Evolutionary conservation across 2,888 invertebrate species (phyloP).

Genomic region (Phalera bucephala): DNA sequence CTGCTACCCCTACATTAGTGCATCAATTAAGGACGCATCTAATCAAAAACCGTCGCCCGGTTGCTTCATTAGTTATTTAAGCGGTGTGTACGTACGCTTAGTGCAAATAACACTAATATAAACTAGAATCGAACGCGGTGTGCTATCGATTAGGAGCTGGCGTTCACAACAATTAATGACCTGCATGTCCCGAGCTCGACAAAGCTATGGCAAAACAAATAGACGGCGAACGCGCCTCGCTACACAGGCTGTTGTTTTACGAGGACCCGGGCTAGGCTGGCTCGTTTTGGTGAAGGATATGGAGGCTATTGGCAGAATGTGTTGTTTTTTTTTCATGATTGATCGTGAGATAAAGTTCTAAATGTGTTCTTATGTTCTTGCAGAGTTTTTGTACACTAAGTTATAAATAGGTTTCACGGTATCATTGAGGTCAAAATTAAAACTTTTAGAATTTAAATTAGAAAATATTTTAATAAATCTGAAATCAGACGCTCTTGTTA

Average conservation of each 20-base stretch:
- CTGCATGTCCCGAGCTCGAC: constrained; percentile 80
- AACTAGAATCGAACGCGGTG: constrained; percentile 81
- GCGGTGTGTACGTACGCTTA: constrained; percentile 50
- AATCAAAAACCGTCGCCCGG: background rate
- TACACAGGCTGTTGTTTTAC: constrained; percentile 54
- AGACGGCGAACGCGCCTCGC: constrained; percentile 72
- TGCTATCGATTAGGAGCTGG: constrained; percentile 80
- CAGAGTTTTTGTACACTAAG: too few relatives aligned
- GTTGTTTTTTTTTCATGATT: too few relatives aligned
- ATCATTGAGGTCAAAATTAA: too few relatives aligned
- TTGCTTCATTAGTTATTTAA: constrained; percentile 50
- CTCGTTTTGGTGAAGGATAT: too few relatives aligned
- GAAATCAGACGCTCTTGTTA: too few relatives aligned
- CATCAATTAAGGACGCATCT: background rate
- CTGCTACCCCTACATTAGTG: background rate
- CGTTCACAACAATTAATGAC: constrained; percentile 83
- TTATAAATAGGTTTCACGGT: too few relatives aligned
- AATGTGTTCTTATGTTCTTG: too few relatives aligned
- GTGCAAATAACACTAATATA: constrained; percentile 82
- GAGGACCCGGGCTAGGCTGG: too few relatives aligned
- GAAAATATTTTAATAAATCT: too few relatives aligned
- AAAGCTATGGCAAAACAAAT: constrained; percentile 83
- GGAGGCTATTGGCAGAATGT: too few relatives aligned
- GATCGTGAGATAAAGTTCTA: too few relatives aligned
- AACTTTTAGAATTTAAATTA: too few relatives aligned